phyloP scores from a whole-genome alignment of 2,113 vertebrate species.

The Phylloscopus trochiloides region DNA sequence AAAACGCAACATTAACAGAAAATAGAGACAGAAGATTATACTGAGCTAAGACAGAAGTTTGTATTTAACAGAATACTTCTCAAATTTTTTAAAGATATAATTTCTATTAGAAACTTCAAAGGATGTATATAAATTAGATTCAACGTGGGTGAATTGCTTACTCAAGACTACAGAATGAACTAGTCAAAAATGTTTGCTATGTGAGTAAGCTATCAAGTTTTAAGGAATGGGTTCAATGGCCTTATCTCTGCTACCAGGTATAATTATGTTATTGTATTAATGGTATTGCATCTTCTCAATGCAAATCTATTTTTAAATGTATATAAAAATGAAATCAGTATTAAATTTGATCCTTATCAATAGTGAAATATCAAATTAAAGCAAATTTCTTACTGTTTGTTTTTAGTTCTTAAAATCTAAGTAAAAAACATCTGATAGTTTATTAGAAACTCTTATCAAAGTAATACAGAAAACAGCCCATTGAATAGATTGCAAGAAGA shows the following conservation, averaged over 20 bases:
- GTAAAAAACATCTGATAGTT: neutral
- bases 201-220: neutral
- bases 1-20: neutral
- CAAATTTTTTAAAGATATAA: accelerated
- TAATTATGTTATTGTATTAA: neutral
- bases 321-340: neutral
- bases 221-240: neutral
- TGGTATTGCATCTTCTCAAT: neutral
- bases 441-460: neutral
- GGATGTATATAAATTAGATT: neutral
- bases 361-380: neutral
- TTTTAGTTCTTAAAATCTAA: neutral
- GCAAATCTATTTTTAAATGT: neutral
- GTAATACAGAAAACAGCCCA: neutral
- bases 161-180: neutral
- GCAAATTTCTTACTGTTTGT: neutral
- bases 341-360: neutral
- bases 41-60: neutral
- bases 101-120: neutral
- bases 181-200: neutral
- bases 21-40: neutral
- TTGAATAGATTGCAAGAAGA: neutral
- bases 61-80: neutral
- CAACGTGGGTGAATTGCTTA: neutral
- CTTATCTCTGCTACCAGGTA: neutral